A percentile compares a stretch with the other conserved stretches of the same genome.
phyloP scores from a whole-genome alignment of 2,888 invertebrate genomes.

The Terebella lapidaria region DNA sequence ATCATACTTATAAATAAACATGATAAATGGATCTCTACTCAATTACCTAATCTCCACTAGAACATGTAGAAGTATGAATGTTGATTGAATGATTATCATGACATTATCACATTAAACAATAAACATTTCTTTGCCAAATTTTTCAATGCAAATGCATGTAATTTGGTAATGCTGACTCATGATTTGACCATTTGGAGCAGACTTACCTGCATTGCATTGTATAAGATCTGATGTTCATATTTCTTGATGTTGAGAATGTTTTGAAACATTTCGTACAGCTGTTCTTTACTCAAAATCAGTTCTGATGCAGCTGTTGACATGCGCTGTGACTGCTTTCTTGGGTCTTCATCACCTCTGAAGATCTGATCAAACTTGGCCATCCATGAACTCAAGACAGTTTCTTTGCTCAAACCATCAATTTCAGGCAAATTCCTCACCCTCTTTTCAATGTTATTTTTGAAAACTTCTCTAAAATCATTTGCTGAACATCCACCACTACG shows the following conservation, averaged over 20 bases:
- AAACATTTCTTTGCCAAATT: too few relatives aligned
- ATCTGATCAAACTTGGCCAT: constrained; percentile 98
- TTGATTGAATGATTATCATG: too few relatives aligned
- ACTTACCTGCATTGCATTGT: constrained; percentile 88
- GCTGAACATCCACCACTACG: constrained; percentile 96
- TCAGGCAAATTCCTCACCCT: constrained; percentile 94
- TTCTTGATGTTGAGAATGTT: constrained; percentile 97
- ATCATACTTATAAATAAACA: too few relatives aligned
- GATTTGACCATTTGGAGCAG: too few relatives aligned
- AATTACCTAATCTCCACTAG: too few relatives aligned
- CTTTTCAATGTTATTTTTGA: constrained; percentile 97
- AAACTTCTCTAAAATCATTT: constrained; percentile 97
- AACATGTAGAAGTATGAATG: too few relatives aligned
- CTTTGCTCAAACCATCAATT: constrained; percentile 98
- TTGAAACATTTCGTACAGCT: constrained; percentile 99
- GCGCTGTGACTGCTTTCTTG: constrained; percentile 61
- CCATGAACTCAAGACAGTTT: constrained; percentile 98
- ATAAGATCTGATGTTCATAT: constrained; percentile 98
- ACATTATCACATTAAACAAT: too few relatives aligned
- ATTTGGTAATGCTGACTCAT: too few relatives aligned
- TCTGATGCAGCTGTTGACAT: constrained; percentile 59
- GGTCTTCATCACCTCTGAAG: constrained; percentile 62
- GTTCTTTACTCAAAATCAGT: constrained; percentile 94
- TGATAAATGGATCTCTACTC: too few relatives aligned
- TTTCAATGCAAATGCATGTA: too few relatives aligned